A percentile compares a stretch with the other conserved stretches of the same genome.
These are phyloP conservation scores for Tetramorium bicarinatum DNA, from an alignment of 2,888 invertebrate species.

Conservation along the genomic window DNA sequence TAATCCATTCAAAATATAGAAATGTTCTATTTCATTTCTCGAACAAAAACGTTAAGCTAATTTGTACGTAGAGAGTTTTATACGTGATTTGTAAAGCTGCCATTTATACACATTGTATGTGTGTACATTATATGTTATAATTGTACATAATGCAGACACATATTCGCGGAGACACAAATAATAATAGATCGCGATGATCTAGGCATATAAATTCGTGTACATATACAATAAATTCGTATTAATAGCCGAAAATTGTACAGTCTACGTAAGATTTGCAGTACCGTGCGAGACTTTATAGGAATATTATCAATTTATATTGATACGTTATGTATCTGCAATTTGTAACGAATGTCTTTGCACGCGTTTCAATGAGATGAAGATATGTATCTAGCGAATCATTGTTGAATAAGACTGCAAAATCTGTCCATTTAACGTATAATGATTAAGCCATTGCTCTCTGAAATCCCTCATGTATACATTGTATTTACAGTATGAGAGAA, in stretches of 20 bases:
- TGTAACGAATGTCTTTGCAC: slow-evolving; percentile 61
- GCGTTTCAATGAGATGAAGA: slow-evolving; percentile 44
- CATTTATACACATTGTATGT: slow-evolving; percentile 66
- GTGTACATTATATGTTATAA: slow-evolving; percentile 65
- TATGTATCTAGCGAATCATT: slow-evolving; percentile 64
- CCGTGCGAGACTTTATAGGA: slow-evolving; percentile 33
- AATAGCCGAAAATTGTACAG: slow-evolving; percentile 66
- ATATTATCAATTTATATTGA: slow-evolving; percentile 56
- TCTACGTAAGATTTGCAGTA: slow-evolving; percentile 54
- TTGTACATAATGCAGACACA: slow-evolving; percentile 68
- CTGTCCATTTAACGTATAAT: slow-evolving; percentile 82
- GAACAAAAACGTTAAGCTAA: slow-evolving; percentile 29
- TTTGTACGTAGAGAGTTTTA: slow-evolving; percentile 67
- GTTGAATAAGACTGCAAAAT: slow-evolving; percentile 83
- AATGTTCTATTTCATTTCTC: slow-evolving; percentile 50
- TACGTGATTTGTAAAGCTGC: slow-evolving; percentile 75
- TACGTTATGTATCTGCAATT: slow-evolving; percentile 39
- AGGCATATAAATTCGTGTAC: slow-evolving; percentile 51
- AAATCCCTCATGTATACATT: slow-evolving; percentile 64
- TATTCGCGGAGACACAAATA: slow-evolving; percentile 42
- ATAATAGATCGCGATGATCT: slow-evolving; percentile 50
- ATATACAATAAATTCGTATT: slow-evolving; percentile 54
- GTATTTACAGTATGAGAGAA: slow-evolving; percentile 49
- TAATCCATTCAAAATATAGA: slow-evolving; percentile 67
- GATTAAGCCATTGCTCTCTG: slow-evolving; percentile 66